These are phyloP conservation scores for Nixonia krombeini DNA, from an alignment of 1,140 invertebrate species.

Conservation along the genomic window DNA sequence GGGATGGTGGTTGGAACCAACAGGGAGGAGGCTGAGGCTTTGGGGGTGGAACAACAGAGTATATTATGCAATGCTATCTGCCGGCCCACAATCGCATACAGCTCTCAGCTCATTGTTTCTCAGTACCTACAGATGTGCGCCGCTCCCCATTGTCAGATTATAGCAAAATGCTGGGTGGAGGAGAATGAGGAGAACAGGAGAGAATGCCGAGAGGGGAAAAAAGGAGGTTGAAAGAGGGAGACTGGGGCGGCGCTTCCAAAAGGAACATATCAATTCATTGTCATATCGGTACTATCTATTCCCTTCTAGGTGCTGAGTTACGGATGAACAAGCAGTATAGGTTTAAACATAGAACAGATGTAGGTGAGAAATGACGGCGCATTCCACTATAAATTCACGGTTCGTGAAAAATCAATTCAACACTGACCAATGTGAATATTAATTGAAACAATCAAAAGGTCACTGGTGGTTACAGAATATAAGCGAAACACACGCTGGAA, in stretches of 20 bases:
- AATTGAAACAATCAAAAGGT: no score
- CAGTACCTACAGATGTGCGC: conserved; percentile 61
- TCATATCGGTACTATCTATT: conserved; percentile 51
- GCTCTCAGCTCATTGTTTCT: conserved; percentile 63
- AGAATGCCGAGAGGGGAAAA: conserved; percentile 32
- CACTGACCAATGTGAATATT: no score
- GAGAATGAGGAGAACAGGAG: conserved; percentile 44
- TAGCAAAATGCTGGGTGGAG: conserved; percentile 49
- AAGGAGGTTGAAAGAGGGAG: conserved; percentile 19
- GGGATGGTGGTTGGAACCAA: conserved; percentile 44
- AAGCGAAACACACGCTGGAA: no score
- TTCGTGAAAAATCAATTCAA: no score
- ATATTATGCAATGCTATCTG: conserved; percentile 69
- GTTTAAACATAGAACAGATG: no score
- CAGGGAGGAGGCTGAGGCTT: conserved; percentile 33
- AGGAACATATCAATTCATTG: conserved; percentile 62
- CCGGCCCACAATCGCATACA: conserved; percentile 63
- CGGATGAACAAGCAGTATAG: not conserved
- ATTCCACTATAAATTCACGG: no score
- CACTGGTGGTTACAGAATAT: no score
- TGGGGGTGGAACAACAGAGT: conserved; percentile 61
- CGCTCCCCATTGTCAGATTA: conserved; percentile 59
- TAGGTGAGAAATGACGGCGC: no score
- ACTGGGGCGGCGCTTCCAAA: conserved; percentile 48
- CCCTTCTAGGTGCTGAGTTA: conserved; percentile 24